Base-by-base conservation (phyloP, 1,140 invertebrate genomes). In the Homarus americanus region DNA sequence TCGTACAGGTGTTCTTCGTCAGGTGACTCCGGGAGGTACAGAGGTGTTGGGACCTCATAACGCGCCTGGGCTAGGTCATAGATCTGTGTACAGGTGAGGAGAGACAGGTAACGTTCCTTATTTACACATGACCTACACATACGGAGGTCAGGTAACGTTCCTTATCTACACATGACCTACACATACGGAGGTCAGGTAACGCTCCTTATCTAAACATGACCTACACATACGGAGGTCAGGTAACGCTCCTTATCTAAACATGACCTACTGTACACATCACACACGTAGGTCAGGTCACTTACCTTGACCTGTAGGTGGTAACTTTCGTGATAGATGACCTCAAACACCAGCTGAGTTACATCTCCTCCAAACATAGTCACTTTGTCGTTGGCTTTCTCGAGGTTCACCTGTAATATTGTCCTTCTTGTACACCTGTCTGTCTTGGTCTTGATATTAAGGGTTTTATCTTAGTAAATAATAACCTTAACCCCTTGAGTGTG, bases 11-110 rank as follows among this genome's bases (percentile, higher is more conserved):
- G 79, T 1, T 24, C 32, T 5, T 32, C 1, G 36, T n/a, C 84
- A 24, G 82, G 82, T 0, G 76, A 20, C 1, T 85, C 90, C 2
- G 90, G 90, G 5, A 91, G 34, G 36, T 53, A 72, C 17, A 92
- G 53, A 1, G 83, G 44, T 58, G 91, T 28, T 7, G 92, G 92
- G 32, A 93, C 92, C 80, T 93, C 92, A 53, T 93, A 93, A 36
- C 92, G 91, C 36, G 36, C 44, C 3, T 66, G 69, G 44, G 69
- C 41, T n/a, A 87, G 73, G 53, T 91, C 83, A 32, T 87, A 87
- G 63, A 91, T 88, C 92, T 92, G 78, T 0, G n/a, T n/a, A n/a
- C n/a, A n/a, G 5, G 38, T 73, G 79, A 3, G 32, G 34, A 82
- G 24, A 28, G 28, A 36, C 44, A 34, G 5, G 82, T 15, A 17